Percentiles rank a stretch among this genome's conserved stretches.
Conservation (phyloP, 2,797 vertebrate species). For the Diplodus puntazzo region DNA sequence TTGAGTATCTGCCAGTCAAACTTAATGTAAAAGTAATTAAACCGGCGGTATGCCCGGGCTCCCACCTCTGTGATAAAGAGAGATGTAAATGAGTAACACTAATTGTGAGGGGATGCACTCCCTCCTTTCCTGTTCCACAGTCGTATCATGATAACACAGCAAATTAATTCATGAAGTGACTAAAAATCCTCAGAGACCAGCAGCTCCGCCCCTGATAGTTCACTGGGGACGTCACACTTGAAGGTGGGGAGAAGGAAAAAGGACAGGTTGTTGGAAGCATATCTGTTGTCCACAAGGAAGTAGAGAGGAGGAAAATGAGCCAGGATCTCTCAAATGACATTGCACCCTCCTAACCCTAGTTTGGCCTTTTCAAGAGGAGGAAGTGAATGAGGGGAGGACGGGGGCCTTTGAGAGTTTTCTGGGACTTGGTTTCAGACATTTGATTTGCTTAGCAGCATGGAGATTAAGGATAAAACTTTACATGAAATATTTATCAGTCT, state of each 20-base stretch:
- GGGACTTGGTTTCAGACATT: conserved; percentile 62
- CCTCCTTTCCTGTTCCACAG: conserved; percentile 53
- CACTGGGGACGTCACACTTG: conserved; percentile 56
- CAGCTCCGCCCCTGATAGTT: conserved; percentile 49
- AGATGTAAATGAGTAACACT: conserved; percentile 78
- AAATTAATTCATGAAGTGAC: conserved; percentile 75
- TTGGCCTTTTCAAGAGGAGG: conserved; percentile 64
- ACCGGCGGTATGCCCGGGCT: conserved; percentile 52
- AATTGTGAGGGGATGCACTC: conserved; percentile 72
- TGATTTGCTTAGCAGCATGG: conserved; percentile 65
- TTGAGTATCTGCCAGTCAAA: conserved; percentile 72
- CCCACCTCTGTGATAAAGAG: conserved; percentile 75
- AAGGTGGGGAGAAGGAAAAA: conserved; percentile 10
- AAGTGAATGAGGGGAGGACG: conserved; percentile 20
- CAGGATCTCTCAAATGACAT: conserved; percentile 71
- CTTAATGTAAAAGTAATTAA: conserved; percentile 79
- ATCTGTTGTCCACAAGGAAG: conserved; percentile 21
- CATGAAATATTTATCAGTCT: conserved; percentile 81
- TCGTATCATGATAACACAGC: conserved; percentile 56
- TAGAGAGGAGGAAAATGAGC: conserved; percentile 37
- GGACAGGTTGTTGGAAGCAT: conserved; percentile 26
- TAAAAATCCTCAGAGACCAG: conserved; percentile 66
- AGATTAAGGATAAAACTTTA: conserved; percentile 77
- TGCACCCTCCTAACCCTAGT: conserved; percentile 55
- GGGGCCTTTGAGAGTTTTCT: conserved; percentile 50